Conservation (phyloP, 2,888 invertebrate genomes). For the Acleris literana region DNA sequence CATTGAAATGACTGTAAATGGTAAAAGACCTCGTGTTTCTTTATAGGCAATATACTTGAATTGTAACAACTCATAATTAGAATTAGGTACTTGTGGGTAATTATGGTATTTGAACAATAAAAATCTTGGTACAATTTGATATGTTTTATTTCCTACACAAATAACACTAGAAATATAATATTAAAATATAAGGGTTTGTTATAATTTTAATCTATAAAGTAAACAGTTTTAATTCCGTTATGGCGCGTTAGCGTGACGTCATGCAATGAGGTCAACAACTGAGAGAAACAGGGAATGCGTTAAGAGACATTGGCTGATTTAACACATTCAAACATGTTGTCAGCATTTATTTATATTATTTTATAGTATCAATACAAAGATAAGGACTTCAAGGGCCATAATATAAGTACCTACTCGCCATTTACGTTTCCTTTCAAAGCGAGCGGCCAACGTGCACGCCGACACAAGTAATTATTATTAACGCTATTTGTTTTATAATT, state of each 20-base stretch:
- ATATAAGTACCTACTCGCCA: too few species aligned
- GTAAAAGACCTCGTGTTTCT: slow-evolving; percentile 26
- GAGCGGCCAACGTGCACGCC: too few species aligned
- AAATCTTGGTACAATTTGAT: slow-evolving; percentile 29
- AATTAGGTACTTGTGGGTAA: slow-evolving; percentile 35
- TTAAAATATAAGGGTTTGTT: slow-evolving; percentile 13
- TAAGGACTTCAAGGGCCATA: too few species aligned
- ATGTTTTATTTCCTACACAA: slow-evolving; percentile 25
- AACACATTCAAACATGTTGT: too few species aligned
- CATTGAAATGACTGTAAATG: slow-evolving; percentile 49
- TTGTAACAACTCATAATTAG: slow-evolving; percentile 30
- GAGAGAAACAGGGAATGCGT: neutral
- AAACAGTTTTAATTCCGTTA: slow-evolving; percentile 24
- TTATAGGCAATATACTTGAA: slow-evolving; percentile 22
- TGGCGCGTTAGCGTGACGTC: slow-evolving; percentile 18
- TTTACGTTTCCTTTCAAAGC: too few species aligned
- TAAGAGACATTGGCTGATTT: neutral
- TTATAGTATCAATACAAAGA: too few species aligned
- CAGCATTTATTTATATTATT: too few species aligned
- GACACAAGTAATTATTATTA: too few species aligned
- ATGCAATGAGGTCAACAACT: slow-evolving; percentile 20
- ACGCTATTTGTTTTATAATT: too few species aligned
- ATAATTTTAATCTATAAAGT: neutral
- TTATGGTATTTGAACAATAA: slow-evolving; percentile 36
- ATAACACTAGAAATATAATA: neutral